Percentiles rank a stretch among this genome's conserved stretches.
Conservation (phyloP, 2,113 vertebrate genomes). For the Delphinus delphis region DNA sequence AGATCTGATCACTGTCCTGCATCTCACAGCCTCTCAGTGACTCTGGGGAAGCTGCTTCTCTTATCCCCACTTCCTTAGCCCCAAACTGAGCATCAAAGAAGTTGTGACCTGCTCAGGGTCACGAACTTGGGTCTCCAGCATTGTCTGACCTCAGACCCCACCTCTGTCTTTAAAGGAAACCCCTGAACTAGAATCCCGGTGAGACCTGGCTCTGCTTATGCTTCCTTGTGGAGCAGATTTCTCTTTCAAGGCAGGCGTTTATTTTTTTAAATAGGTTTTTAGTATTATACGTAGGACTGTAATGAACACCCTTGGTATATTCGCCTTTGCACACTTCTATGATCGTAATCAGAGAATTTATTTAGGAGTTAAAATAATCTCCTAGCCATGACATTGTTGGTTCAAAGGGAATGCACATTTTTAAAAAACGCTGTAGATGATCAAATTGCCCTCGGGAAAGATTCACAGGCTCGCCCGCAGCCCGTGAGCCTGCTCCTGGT, state of each 20-base stretch:
- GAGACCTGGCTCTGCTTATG: accelerated
- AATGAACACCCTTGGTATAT: not conserved
- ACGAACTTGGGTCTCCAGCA: not conserved
- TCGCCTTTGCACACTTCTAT: not conserved
- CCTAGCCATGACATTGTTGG: not conserved
- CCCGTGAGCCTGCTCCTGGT: not conserved
- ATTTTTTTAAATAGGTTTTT: not conserved
- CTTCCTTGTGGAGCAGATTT: not conserved
- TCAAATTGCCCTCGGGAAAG: not conserved
- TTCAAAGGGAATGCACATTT: not conserved
- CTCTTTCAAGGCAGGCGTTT: not conserved
- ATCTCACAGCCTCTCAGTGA: accelerated
- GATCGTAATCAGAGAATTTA: not conserved
- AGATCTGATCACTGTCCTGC: accelerated
- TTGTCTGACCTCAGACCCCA: not conserved
- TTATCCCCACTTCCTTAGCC: not conserved
- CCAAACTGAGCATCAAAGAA: not conserved
- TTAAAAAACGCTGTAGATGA: not conserved
- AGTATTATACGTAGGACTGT: too few species aligned
- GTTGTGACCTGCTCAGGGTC: not conserved
- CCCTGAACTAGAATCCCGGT: too few species aligned
- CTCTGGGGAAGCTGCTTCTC: not conserved
- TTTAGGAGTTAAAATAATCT: not conserved
- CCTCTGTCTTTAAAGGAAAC: not conserved
- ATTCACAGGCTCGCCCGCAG: accelerated